Evolutionary conservation across 2,888 invertebrate genomes (phyloP), one percentile per base, ranked within the genome.

Genomic region (Watsonalla binaria): DNA sequence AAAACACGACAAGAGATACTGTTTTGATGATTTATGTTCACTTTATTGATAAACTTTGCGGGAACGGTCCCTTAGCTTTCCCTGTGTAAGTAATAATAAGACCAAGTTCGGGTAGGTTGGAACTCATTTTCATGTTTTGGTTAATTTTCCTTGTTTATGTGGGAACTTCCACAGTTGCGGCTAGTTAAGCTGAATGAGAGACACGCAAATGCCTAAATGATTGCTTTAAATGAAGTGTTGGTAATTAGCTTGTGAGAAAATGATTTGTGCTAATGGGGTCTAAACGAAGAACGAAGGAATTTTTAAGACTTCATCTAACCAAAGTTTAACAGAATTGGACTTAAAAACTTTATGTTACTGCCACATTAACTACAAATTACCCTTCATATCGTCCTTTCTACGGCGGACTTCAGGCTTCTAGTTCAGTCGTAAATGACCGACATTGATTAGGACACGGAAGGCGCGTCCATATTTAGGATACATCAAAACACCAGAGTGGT

Each of bases 121-220:
- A 72, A 69, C 73, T 78, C 72, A 74, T 77, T 79, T 76, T 73
- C 75, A 62, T 75, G 72, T 73, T 78, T 75, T 73, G 74, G 76
- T 71, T 80, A 78, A 81, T 81, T 80, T 74, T 71, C 65, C 70
- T 72, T 77, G 71, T 80, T 77, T 78, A 79, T 74, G 76, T 72
- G 70, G 61, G 72, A 78, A 82, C 70, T 78, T 78, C 56, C 60
- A 65, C 74, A 74, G 70, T 76, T 76, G 74, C 52, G 53, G 58
- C 64, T 62, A 66, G 60, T 63, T 63, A 61, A 49, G 37, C 15
- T 13, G 37, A 46, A 54, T 34, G 13, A 6, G 47, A 57, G 47
- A 51, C 45, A 34, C 34, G 46, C 46, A 34, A 56, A 58, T 56
- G 42, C 51, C 49, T 51, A 56, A 53, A 48, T 53, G 53, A 56